Base-by-base conservation (phyloP, 2,797 vertebrate species). In the Microtus californicus region DNA sequence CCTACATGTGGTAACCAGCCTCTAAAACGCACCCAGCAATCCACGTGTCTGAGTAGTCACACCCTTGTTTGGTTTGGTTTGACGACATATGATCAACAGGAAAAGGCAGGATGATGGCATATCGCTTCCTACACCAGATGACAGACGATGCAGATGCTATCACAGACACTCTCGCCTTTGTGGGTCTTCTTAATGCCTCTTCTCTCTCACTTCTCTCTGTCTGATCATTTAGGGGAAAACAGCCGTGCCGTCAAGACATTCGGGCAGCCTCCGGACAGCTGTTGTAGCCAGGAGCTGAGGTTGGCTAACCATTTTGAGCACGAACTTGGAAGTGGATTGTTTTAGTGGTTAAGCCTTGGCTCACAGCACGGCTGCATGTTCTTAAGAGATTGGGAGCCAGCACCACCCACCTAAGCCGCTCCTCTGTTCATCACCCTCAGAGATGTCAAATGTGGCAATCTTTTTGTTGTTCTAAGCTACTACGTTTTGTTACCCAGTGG, bases 401-500 rank as follows among this genome's bases (percentile, higher is more conserved):
- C 80, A 85, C 13, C 31, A 82, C 54, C 54, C 61, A 61, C 54
- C 4, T 54, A 61, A 25, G 3, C 40, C 23, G 25, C 19, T 87
- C 45, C 25, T 54, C 67, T 48, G 54, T 73, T 87, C 73, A 29
- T 40, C 37, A 89, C 2, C 15, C 88, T 82, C 67, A 74, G 61
- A 85, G 89, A 94, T 40, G 40, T 29, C 43, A 37, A 34, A 51
- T 76, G 37, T 65, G 56, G 59, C 23, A 48, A 65, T 89, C 21
- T 6, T 63, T 31, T 78, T 89, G 71, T 91, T 90, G 71, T 91
- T 88, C 81, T 85, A 94, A 96, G 45, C 5, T 79, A 43, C 74
- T 78, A 91, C 27, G 5, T 89, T 94, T 91, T 94, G 56, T 89
- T 69, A 79, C 12, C 29, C 34, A 87, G 56, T 45, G 78, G 87